phyloP scores from a whole-genome alignment of 2,113 vertebrate species.

The Mormyrus iriodes region DNA sequence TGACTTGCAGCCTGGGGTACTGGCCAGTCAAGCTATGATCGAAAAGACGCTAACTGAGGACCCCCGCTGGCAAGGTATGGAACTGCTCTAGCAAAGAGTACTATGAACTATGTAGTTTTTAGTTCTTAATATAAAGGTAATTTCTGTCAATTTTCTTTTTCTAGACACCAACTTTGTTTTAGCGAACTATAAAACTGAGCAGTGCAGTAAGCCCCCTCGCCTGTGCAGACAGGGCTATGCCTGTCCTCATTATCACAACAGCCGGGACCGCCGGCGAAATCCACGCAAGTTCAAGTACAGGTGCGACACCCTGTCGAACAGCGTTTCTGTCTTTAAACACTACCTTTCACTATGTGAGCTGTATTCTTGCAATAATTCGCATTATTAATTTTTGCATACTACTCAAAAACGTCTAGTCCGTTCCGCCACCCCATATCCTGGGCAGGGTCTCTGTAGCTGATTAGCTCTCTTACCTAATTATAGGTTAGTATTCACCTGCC shows the following conservation, averaged over 20 bases:
- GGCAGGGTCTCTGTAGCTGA: neutral
- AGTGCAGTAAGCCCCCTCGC: conserved; percentile 83
- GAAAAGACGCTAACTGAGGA: conserved; percentile 86
- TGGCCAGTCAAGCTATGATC: conserved; percentile 88
- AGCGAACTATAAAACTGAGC: conserved; percentile 88
- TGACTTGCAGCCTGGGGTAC: conserved; percentile 77
- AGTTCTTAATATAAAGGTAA: neutral
- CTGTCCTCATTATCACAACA: conserved; percentile 86
- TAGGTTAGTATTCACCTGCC: neutral
- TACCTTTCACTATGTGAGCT: neutral
- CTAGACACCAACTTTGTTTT: conserved; percentile 84
- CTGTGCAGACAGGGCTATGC: conserved; percentile 90
- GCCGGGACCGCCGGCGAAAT: conserved; percentile 79
- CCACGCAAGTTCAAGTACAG: conserved; percentile 84
- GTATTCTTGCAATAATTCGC: neutral
- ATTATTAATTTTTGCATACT: neutral
- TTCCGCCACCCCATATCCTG: neutral
- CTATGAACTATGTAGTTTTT: neutral
- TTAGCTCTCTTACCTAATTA: neutral
- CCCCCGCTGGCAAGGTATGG: conserved; percentile 78
- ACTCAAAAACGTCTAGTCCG: neutral
- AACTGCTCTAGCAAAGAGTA: neutral
- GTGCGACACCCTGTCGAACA: conserved; percentile 43
- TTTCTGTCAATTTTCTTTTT: neutral
- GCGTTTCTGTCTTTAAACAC: neutral